Conservation (phyloP, 2,113 vertebrate species). For the Marmota monax region DNA sequence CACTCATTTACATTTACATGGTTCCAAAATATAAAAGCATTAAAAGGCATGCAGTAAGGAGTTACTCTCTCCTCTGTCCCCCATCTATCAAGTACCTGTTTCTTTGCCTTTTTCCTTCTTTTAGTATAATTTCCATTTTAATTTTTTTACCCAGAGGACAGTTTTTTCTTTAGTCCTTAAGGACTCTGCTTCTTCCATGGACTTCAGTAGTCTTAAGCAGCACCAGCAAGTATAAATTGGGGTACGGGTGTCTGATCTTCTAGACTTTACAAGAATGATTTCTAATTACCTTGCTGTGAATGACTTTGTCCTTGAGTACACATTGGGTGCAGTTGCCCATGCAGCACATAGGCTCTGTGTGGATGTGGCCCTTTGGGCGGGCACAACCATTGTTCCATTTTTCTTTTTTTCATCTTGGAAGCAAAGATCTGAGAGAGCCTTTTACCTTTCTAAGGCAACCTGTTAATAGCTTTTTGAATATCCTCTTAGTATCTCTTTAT, state of each 20-base stretch:
- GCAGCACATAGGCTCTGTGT: neutral
- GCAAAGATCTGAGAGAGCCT: neutral
- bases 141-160: neutral
- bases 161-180: neutral
- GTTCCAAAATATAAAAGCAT: neutral
- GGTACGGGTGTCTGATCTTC: neutral
- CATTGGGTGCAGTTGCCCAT: neutral
- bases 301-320: neutral
- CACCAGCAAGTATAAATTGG: neutral
- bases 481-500: neutral
- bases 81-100: neutral
- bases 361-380: neutral
- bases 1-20: neutral
- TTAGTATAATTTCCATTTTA: neutral
- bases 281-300: neutral
- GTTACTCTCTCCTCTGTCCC: neutral
- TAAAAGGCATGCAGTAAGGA: neutral
- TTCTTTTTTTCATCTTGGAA: neutral
- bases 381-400: neutral
- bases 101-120: neutral
- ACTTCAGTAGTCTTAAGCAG: neutral
- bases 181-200: neutral
- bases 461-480: neutral
- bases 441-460: neutral
- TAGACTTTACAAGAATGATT: neutral